Evolutionary conservation across 2,113 vertebrate species (phyloP).

Genomic region (Axis porcinus): DNA sequence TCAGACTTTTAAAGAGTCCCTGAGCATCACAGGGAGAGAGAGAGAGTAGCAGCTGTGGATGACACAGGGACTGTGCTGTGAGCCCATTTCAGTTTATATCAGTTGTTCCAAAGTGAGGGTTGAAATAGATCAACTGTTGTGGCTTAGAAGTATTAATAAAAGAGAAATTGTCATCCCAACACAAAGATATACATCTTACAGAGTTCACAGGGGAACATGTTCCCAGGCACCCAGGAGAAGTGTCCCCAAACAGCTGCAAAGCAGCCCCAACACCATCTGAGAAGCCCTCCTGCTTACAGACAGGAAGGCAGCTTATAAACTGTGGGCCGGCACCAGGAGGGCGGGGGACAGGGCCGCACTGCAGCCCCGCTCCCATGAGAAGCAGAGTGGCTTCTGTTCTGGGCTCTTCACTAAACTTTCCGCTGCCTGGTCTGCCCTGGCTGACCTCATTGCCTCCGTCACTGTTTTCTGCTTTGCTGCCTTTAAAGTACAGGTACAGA

Average conservation of each 20-base stretch:
- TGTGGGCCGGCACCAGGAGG: background rate
- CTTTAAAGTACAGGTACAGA: background rate
- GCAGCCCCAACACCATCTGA: background rate
- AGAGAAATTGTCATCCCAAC: background rate
- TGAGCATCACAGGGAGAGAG: background rate
- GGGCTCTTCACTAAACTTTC: background rate
- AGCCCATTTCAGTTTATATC: background rate
- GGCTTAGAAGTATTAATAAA: background rate
- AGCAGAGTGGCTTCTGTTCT: background rate
- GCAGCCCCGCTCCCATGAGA: background rate
- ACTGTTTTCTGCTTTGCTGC: background rate
- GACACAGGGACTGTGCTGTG: background rate
- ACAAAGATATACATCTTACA: background rate
- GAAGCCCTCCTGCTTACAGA: background rate
- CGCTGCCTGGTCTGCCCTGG: background rate
- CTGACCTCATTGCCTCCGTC: background rate
- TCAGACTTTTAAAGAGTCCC: background rate
- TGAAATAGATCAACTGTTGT: background rate
- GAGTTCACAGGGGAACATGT: background rate
- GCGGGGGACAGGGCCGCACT: background rate
- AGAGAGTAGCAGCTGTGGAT: background rate
- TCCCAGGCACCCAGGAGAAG: background rate
- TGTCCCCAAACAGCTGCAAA: conserved; percentile 28
- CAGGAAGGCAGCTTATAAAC: conserved; percentile 4
- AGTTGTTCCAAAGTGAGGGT: background rate